Base-by-base conservation (phyloP, 2,888 invertebrate genomes). In the Conomelus anceps region DNA sequence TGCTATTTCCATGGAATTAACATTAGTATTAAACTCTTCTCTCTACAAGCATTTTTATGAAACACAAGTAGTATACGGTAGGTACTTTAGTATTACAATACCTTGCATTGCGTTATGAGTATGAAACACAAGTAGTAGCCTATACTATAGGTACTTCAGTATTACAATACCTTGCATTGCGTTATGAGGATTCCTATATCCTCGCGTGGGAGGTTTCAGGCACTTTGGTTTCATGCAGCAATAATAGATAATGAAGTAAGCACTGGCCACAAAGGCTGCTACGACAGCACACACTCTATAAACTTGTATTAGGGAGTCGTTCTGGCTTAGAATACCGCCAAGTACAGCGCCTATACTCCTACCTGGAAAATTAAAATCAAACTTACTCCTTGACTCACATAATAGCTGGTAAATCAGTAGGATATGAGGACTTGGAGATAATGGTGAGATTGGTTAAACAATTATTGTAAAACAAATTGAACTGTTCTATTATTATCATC, bases 201-300 rank as follows among this genome's bases (percentile, higher is more conserved):
- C 86, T 23, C 23, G 24, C 24, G 86, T 26, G 1, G 23, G 86
- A 17, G 63, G 89, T 63, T 88, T 89, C 24, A 85, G 85, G 84
- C 89, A 90, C 24, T 89, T 87, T 89, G 89, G 90, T 34, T 89
- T 88, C 92, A 97, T 93, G 92, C 96, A 94, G 92, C 96, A 94
- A 92, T 97, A 96, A 93, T 97, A 97, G 0, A 96, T 93, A 29
- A 95, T 93, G 91, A 97, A 96, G 93, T 97, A 97, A 3, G 95
- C 91, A 0, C 95, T 94, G 0, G 96, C 96, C 22, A 95, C 94
- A 84, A 95, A 92, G 34, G 96, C 95, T 23, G 97, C 95, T 3
- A 94, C 94, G 85, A 96, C 94, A 84, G 96, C 96, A 92, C 97
- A 95, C 91, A 94, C 95, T 92, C 95, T 94, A 93, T 96, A 96